phyloP scores from a whole-genome alignment of 1,140 invertebrate species.

The Aphelenchoides fujianensis region DNA sequence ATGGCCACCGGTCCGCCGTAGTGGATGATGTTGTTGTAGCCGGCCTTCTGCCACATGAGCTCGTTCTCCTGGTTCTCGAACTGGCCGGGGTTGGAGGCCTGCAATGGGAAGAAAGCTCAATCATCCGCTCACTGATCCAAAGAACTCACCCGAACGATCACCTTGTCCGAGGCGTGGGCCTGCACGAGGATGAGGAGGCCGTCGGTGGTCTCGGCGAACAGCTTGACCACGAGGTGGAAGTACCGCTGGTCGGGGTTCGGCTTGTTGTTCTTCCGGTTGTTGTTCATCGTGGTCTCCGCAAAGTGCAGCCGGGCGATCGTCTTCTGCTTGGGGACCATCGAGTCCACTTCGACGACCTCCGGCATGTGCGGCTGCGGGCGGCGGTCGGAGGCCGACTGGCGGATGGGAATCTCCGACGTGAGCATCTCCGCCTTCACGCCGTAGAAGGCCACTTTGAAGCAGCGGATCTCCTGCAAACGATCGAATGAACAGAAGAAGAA shows the following conservation, averaged over 20 bases:
- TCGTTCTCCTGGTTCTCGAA: constrained; percentile 86
- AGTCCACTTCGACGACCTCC: constrained; percentile 79
- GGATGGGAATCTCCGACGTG: constrained; percentile 86
- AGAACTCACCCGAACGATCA: constrained; percentile 81
- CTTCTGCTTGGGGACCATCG: constrained; percentile 67
- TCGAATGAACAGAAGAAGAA: background rate
- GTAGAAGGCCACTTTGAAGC: constrained; percentile 90
- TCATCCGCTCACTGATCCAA: constrained; percentile 9
- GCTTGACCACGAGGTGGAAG: constrained; percentile 82
- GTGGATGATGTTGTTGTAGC: constrained; percentile 79
- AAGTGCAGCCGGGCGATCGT: constrained; percentile 94
- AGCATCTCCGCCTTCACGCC: constrained; percentile 95
- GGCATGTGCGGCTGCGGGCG: constrained; percentile 96
- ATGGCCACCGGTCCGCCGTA: constrained; percentile 81
- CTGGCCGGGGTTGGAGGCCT: constrained; percentile 96
- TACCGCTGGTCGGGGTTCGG: constrained; percentile 97
- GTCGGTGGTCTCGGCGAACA: constrained; percentile 73
- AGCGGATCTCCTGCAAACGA: constrained; percentile 68
- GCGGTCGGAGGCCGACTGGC: constrained; percentile 94
- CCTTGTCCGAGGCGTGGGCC: constrained; percentile 85
- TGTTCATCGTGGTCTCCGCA: constrained; percentile 94
- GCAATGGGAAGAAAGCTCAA: constrained; percentile 28
- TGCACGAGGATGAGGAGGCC: constrained; percentile 67
- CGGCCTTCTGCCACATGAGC: constrained; percentile 79
- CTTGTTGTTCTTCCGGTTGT: constrained; percentile 88